Evolutionary conservation across 2,113 vertebrate species (phyloP).

Genomic region (Nansenia antarctica): DNA sequence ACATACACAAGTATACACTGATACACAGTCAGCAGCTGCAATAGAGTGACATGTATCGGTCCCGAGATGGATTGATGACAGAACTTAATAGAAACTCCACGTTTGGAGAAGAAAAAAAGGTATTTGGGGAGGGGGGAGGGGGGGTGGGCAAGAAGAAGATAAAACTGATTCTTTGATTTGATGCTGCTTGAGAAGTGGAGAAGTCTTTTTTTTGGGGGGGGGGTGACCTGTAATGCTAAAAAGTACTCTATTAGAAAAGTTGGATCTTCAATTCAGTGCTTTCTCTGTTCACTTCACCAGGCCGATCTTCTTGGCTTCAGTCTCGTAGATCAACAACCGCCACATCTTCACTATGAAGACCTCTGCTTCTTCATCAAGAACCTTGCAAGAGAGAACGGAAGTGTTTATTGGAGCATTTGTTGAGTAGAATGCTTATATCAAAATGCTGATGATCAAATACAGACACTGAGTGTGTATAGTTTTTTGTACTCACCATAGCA

Average conservation of each 20-base stretch:
- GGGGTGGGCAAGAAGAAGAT: too few species aligned
- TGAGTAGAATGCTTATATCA: neutral
- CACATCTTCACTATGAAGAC: slow-evolving; percentile 99
- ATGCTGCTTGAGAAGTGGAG: neutral
- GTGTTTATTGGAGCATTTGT: neutral
- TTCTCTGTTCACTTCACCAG: slow-evolving; percentile 87
- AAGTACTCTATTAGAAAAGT: neutral
- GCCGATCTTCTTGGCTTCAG: slow-evolving; percentile 99
- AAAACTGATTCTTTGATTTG: neutral
- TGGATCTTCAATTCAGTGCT: slow-evolving; percentile 36
- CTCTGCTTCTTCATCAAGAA: slow-evolving; percentile 98
- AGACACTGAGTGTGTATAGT: neutral
- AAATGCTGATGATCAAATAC: neutral
- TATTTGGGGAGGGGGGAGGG: too few species aligned
- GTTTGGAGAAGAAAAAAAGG: neutral
- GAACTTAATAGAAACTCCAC: too few species aligned
- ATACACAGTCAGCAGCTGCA: slow-evolving; percentile 1
- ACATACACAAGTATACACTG: neutral
- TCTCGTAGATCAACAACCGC: slow-evolving; percentile 98
- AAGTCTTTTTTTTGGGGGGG: slow-evolving; percentile 21
- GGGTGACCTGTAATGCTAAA: slow-evolving; percentile 10
- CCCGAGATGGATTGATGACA: neutral
- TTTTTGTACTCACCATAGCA: slow-evolving; percentile 89
- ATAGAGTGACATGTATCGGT: neutral
- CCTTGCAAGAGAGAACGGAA: slow-evolving; percentile 65